Conservation (phyloP, 2,888 invertebrate genomes). For the Camponotus fellah region DNA sequence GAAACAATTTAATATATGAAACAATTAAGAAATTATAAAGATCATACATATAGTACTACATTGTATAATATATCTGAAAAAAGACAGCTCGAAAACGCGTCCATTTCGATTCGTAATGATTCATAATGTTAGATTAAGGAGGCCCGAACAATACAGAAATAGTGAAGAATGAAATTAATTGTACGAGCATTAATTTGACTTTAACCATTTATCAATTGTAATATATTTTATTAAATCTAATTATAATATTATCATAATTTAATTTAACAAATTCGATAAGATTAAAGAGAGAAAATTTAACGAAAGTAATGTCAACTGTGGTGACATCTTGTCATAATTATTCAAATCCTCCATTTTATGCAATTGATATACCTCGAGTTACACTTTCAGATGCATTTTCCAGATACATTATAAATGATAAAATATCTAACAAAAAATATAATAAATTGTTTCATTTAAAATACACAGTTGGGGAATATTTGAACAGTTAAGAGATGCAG, state of each 20-base stretch:
- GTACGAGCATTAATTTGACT: background rate
- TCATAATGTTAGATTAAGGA: background rate
- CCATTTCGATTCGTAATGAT: constrained; percentile 12
- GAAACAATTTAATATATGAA: background rate
- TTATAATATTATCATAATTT: background rate
- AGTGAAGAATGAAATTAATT: constrained; percentile 1
- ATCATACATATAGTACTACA: background rate
- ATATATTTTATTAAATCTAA: background rate
- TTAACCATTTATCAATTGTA: background rate
- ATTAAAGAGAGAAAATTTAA: background rate
- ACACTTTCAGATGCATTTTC: too few species aligned
- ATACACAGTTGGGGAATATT: constrained; percentile 4
- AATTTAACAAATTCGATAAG: background rate
- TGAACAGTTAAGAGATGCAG: background rate
- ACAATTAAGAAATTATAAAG: constrained; percentile 18
- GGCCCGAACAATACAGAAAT: background rate
- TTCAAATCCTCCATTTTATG: background rate
- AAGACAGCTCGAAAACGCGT: constrained; percentile 8
- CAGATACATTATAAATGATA: background rate
- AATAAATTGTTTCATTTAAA: background rate
- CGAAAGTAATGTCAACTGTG: background rate
- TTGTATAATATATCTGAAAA: constrained; percentile 30
- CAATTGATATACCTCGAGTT: background rate
- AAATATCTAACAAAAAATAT: constrained; percentile 17
- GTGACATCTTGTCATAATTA: background rate